Conservation (phyloP, 2,113 vertebrate genomes). For the Sinocyclocheilus anophthalmus region DNA sequence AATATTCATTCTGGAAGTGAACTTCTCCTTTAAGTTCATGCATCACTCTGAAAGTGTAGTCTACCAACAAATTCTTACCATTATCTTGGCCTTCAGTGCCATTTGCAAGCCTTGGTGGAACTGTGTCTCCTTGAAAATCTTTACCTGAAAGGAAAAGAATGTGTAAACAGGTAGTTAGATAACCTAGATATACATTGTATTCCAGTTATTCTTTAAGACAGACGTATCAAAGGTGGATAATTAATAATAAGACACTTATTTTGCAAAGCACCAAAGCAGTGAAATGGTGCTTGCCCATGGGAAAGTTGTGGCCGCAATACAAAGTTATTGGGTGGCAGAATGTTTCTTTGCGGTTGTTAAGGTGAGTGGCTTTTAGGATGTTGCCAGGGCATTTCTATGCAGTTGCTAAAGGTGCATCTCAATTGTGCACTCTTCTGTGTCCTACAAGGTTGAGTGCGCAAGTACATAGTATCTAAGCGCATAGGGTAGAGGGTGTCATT, state of each 20-base stretch:
- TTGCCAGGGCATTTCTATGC: neutral
- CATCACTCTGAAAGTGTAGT: neutral
- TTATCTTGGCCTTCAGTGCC: constrained; percentile 6
- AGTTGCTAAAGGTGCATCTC: too few species aligned
- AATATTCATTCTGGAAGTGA: too few species aligned
- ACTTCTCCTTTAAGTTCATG: too few species aligned
- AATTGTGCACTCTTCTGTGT: too few species aligned
- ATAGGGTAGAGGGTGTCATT: too few species aligned
- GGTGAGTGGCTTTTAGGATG: neutral
- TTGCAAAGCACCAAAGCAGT: neutral
- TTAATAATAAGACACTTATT: neutral
- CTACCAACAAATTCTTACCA: neutral
- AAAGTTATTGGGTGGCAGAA: neutral
- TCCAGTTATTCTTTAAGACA: neutral
- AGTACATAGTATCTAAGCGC: too few species aligned
- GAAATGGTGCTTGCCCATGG: neutral
- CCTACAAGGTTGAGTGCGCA: too few species aligned
- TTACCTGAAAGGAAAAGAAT: neutral
- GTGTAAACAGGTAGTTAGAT: neutral
- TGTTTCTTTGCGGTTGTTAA: neutral
- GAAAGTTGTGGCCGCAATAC: neutral
- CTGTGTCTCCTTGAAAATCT: constrained; percentile 21
- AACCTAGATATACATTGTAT: neutral
- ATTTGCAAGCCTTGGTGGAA: constrained; percentile 14
- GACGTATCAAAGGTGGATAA: neutral